Conservation (phyloP, 1,140 invertebrate genomes). For the Portunus trituberculatus region DNA sequence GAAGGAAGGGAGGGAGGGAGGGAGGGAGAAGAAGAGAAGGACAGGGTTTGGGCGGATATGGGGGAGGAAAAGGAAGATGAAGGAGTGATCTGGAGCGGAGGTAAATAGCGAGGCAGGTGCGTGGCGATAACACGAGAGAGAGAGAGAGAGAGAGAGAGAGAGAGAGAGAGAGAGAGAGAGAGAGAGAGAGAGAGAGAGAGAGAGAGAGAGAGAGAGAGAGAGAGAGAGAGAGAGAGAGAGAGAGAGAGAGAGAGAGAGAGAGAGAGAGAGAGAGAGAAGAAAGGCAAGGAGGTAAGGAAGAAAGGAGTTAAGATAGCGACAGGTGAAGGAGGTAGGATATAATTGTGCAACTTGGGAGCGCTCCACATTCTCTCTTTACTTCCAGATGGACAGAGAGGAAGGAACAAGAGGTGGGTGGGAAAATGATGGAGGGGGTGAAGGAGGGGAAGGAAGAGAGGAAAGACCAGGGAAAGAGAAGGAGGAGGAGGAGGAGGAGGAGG, state of each 20-base stretch:
- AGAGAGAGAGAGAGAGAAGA: neutral
- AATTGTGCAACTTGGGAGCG: neutral
- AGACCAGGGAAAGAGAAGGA: too few species aligned
- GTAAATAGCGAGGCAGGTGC: neutral
- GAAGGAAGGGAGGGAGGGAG: neutral
- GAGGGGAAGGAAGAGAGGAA: neutral
- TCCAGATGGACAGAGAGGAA: neutral
- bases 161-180: conserved; percentile 15
- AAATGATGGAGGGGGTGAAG: neutral
- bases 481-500: neutral
- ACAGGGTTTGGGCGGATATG: too few species aligned
- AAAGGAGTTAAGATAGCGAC: neutral
- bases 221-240: conserved; percentile 55
- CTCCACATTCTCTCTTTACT: neutral
- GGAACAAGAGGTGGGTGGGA: neutral
- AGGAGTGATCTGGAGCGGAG: neutral
- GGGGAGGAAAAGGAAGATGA: too few species aligned
- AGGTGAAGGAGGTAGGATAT: neutral
- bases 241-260: conserved; percentile 35
- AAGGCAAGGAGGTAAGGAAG: neutral
- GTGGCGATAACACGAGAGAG: neutral
- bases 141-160: neutral
- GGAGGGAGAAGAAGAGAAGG: neutral
- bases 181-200: conserved; percentile 24
- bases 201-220: conserved; percentile 55